Base-by-base conservation (phyloP, 35 echinoderm and acorn worm genomes). In the Stichopus chloronotus region DNA sequence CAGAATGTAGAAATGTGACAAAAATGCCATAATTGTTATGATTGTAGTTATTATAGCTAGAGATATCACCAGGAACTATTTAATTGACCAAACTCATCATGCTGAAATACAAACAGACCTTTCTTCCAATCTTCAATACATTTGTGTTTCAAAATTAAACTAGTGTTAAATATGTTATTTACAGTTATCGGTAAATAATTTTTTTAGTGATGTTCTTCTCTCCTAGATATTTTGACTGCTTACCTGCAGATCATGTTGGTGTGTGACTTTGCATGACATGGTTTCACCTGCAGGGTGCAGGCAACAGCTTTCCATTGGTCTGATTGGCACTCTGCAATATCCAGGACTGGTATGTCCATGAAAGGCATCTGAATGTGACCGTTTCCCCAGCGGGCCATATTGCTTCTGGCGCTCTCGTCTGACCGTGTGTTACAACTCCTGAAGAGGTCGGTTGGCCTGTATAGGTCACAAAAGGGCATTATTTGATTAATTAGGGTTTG, bases 161-260 rank as follows among this genome's bases (percentile, higher is more conserved):
- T 43, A 43, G 30, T 43, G 3, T 43, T 43, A 43, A 43, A 43
- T 43, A 43, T 43, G 1, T 43, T 3, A 43, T 0, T 43, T 43
- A 43, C 30, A 43, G 0, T 43, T 43, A 43, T 43, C 3, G 30
- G 30, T 3, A 43, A 43, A 43, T 43, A 0, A 43, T 43, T 43
- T 43, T 43, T 3, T 43, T 43, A 43, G 30, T 43, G 30, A 43
- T 43, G 0, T 43, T 43, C 30, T 43, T 43, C 30, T n/a, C 30
- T 43, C 30, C 30, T 43, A 43, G 30, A 43, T 43, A 43, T 43
- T 43, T 43, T 43, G 1, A 43, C 30, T 16, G 94, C 97, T 89
- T 92, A 99, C 97, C 94, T 99, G 95, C 97, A 99, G 88, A 99
- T 99, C 95, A 99, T 95, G 68, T 99, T 99, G 20, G 92, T 84